Evolutionary conservation across 2,797 vertebrate species (phyloP), one percentile per base, ranked within the genome.

Genomic region (Catostomus latipinnis): DNA sequence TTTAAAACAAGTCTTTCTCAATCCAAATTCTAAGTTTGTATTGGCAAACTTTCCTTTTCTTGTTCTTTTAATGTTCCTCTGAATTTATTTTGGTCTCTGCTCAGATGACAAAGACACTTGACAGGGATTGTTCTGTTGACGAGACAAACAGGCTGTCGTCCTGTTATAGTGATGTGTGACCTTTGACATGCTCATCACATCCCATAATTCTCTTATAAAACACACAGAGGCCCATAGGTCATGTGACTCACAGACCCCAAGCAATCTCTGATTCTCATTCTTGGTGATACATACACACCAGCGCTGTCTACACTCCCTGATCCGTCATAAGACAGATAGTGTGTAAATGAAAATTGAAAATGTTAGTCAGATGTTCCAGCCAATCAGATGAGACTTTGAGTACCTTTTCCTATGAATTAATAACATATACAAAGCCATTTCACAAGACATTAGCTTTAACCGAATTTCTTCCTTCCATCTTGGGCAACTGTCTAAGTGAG

Each of bases 181-280:
- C 12, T 72, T 57, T 63, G 60, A 63, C 60, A 43, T 65, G 48
- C 11, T 54, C 60, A 62, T 74, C 58, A 53, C 34, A 43, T 74
- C 48, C 16, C 71, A 76, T 57, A 65, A 48, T 56, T 76, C 74
- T 57, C 53, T n/a, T 74, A 48, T 7, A 50, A 62, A 74, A 74
- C 53, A 11, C 71, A 73, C 16, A 10, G 48, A 53, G 71, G 52
- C 48, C 58, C 48, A 74, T 50, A 50, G 58, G 48, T 58, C 57
- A 14, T 63, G 71, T 53, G 49, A 48, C 65, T 46, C 53, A 63
- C 9, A 65, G 6, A 12, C 61, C 34, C 60, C 48, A 50, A 54
- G 61, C n/a, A 2, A 16, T 14, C 60, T 65, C 52, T 71, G 61
- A 75, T 45, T 66, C 34, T 56, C 50, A 75, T 65, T 45, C 34